phyloP scores from a whole-genome alignment of 2,888 invertebrate species.

The Galerucella pusilla region DNA sequence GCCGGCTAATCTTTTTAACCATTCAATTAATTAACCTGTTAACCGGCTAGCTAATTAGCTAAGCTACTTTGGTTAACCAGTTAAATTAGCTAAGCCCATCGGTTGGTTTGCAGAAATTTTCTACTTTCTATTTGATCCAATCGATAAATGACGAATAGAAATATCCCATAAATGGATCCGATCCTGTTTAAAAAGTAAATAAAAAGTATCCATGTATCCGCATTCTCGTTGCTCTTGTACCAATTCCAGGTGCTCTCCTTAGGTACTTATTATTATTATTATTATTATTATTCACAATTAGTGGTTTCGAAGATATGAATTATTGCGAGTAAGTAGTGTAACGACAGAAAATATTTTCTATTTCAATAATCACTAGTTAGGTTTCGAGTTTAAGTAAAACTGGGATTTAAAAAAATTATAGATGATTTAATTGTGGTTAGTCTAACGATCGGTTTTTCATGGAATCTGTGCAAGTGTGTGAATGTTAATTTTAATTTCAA shows the following conservation, averaged over 20 bases:
- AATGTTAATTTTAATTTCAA: background rate
- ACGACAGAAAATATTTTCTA: conserved; percentile 37
- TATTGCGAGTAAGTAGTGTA: conserved; percentile 39
- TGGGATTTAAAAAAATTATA: conserved; percentile 11
- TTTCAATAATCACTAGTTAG: conserved; percentile 36
- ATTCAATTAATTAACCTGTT: too few species aligned
- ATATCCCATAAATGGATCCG: background rate
- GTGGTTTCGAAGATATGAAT: conserved; percentile 38
- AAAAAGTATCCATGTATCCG: conserved; percentile 38
- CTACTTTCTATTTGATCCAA: too few species aligned
- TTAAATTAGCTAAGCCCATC: too few species aligned
- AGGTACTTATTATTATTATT: conserved; percentile 42
- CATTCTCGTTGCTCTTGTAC: conserved; percentile 41
- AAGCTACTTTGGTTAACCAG: too few species aligned
- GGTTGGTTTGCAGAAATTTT: too few species aligned
- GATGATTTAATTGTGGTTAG: conserved; percentile 12
- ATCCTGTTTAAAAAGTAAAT: conserved; percentile 15
- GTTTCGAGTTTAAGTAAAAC: conserved; percentile 23
- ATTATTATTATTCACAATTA: conserved; percentile 38
- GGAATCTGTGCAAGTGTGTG: conserved; percentile 1
- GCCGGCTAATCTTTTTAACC: too few species aligned
- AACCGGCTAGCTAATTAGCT: too few species aligned
- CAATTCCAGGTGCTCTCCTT: conserved; percentile 45
- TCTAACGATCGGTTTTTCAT: background rate
- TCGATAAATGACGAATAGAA: too few species aligned